Evolutionary conservation across 2,797 vertebrate genomes (phyloP), one percentile per base, ranked within the genome.

Genomic region (Hyperoplus lanceolatus): DNA sequence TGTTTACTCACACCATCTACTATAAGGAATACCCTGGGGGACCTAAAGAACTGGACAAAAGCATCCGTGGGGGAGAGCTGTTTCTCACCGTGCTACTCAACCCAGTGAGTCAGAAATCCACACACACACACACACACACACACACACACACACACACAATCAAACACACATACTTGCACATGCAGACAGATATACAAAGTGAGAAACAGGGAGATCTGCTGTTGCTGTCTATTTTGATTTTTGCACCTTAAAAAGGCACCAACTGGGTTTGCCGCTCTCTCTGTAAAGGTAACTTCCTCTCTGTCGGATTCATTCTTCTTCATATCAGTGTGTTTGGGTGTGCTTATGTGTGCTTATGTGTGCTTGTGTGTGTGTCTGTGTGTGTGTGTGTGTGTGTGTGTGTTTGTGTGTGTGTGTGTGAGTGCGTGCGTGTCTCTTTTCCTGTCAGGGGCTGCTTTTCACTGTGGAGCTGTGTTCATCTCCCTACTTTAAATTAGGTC

Each of bases 1-100:
- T 99, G 88, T 99, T 99, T 91, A 99, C 98, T 43, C 98, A 99
- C 88, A 99, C 98, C 72, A 99, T 99, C 94, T 99, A 98, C 96
- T 98, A 99, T 93, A 98, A 98, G 92, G 97, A 99, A 77, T 99
- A 99, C 80, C 98, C 98, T 6, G 98, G 98, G 8, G 97, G 98
- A 46, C 96, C 98, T 61, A 97, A 96, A 82, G 98, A 99, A 91
- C 89, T 99, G 94, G 97, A 99, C 94, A 98, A 96, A 95, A 99
- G 98, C 82, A 98, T 99, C 89, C 93, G 68, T 89, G 98, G 98
- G 83, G 98, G 98, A 81, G 98, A 99, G 93, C 97, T 99, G 68
- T 99, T 99, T 89, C 96, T 99, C 83, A 99, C 98, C 7, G 93
- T 99, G 70, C 97, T 99, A 41, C 96, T 99, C 73, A 99, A 99